Conservation (phyloP, 2,888 invertebrate species). For the Apotomis turbidana region DNA sequence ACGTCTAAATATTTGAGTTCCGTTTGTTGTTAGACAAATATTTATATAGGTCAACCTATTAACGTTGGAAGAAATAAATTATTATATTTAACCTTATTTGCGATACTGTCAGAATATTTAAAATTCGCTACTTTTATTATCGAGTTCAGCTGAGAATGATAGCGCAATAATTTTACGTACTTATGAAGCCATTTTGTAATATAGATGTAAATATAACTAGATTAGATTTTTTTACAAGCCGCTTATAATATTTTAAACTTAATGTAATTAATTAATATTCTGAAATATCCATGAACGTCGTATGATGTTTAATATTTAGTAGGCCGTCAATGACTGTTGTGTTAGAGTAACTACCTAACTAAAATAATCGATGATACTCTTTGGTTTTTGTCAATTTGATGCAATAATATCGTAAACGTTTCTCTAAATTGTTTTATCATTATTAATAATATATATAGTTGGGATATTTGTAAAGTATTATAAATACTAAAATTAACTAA, state of each 20-base stretch:
- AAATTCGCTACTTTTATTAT: not conserved
- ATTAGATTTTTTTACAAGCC: constrained; percentile 70
- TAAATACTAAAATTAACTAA: constrained; percentile 75
- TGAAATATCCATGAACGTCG: constrained; percentile 7
- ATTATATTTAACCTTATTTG: not conserved
- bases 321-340: constrained; percentile 18
- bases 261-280: constrained; percentile 29
- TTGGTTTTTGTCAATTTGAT: constrained; percentile 17
- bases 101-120: not conserved
- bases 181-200: constrained; percentile 59
- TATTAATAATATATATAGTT: constrained; percentile 62
- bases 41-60: not conserved
- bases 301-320: constrained; percentile 16
- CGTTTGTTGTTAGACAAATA: not conserved
- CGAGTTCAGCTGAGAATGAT: not conserved
- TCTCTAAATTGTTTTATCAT: constrained; percentile 64
- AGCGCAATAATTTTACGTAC: constrained; percentile 28
- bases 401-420: constrained; percentile 48
- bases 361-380: constrained; percentile 4
- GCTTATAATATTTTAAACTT: constrained; percentile 50
- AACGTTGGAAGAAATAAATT: not conserved
- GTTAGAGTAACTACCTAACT: constrained; percentile 9
- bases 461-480: constrained; percentile 74
- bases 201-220: constrained; percentile 74
- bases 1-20: not conserved